Base-by-base conservation (phyloP, 2,797 vertebrate genomes). In the Macropodus opercularis region DNA sequence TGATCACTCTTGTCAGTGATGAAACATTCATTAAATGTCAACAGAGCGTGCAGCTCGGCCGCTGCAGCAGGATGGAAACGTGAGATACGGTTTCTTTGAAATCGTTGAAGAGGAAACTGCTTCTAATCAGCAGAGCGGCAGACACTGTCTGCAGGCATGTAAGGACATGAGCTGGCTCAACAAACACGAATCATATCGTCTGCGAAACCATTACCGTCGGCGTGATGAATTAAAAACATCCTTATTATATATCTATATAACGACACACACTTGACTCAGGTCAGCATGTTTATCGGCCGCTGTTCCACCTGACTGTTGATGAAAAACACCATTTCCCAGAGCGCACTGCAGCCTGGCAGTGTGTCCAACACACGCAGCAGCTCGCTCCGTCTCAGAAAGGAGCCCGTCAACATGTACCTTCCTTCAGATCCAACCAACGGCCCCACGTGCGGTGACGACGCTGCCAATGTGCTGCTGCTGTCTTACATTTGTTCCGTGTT, bases 271-370 rank as follows among this genome's bases (percentile, higher is more conserved):
- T n/a, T n/a, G 29, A 15, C 44, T 61, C 21, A 0, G 24, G 70
- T 80, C 67, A 12, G 62, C 23, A 58, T 80, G 82, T 87, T 64
- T 64, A 74, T 80, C 75, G 41, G 62, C 11, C 46, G 57, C 63
- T 70, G 72, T 76, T 84, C 74, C 58, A 9, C 73, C 72, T 67
- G 64, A 72, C 64, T 74, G 77, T 64, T 82, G 87, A 85, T 77
- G 79, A 77, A 86, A 80, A 84, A 79, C 63, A 55, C 40, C 1
- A 40, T 81, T 74, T 72, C 80, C 83, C 80, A 86, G 79, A 55
- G 65, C 62, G 35, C 79, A 68, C 66, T 51, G 81, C 77, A 57
- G 69, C 58, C 29, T 22, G 14, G 63, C 34, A 8, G 40, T n/a
- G 69, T 36, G 48, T 54, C 44, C 68, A 11, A n/a, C n/a, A n/a